A percentile compares a stretch with the other conserved stretches of the same genome.
Evolutionary conservation across 2,113 vertebrate genomes (phyloP).

Genomic region (Silurus glanis): DNA sequence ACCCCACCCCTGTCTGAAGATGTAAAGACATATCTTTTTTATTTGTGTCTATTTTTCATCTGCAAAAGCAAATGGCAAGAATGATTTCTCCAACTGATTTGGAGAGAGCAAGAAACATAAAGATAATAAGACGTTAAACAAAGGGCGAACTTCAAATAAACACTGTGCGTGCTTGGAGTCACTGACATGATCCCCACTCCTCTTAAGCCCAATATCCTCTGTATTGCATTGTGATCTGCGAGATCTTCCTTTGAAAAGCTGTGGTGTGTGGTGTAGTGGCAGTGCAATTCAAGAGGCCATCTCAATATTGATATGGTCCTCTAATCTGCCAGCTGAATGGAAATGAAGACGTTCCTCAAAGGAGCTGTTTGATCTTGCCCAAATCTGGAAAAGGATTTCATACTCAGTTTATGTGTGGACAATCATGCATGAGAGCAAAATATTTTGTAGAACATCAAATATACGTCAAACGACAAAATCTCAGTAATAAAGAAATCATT

Average conservation of each 20-base stretch:
- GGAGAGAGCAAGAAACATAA: constrained; percentile 61
- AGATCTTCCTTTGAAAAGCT: constrained; percentile 36
- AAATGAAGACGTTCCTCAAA: constrained; percentile 51
- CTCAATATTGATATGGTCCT: constrained; percentile 50
- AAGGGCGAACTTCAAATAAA: constrained; percentile 64
- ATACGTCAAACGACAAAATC: background rate
- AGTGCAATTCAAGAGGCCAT: constrained; percentile 46
- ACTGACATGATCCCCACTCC: constrained; percentile 58
- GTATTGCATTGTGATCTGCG: constrained; percentile 34
- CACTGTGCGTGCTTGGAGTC: constrained; percentile 66
- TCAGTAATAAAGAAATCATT: background rate
- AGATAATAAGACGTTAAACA: constrained; percentile 76
- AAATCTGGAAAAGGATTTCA: constrained; percentile 43
- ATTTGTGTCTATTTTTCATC: constrained; percentile 60
- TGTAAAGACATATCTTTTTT: constrained; percentile 77
- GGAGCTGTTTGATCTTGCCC: constrained; percentile 49
- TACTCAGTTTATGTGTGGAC: constrained; percentile 31
- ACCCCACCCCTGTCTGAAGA: constrained; percentile 66
- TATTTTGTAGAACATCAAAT: background rate
- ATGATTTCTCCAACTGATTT: constrained; percentile 69
- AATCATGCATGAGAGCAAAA: constrained; percentile 15
- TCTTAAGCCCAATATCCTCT: constrained; percentile 41
- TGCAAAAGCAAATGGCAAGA: constrained; percentile 67
- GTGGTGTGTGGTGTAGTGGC: constrained; percentile 38
- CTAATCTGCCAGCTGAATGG: constrained; percentile 55